These are phyloP conservation scores for Bombus fervidus DNA, from an alignment of 1,140 invertebrate species.

Conservation along the genomic window DNA sequence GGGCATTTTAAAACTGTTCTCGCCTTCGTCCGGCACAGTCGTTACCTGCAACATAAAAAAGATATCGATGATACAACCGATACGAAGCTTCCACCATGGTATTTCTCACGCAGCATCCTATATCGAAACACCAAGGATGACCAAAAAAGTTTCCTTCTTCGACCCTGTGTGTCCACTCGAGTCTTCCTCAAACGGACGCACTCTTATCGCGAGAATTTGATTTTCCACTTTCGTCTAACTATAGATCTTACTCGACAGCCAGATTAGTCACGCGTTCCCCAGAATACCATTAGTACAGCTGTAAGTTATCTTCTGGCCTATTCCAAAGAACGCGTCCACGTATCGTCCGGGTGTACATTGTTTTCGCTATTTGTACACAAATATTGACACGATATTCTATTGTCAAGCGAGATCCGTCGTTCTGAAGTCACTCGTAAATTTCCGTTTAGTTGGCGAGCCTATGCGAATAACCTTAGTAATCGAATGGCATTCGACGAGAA, in stretches of 20 bases:
- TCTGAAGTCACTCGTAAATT: not conserved
- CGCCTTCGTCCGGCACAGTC: constrained; percentile 79
- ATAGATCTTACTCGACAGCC: not conserved
- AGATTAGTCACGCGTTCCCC: constrained; percentile 15
- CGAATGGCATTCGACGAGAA: not conserved
- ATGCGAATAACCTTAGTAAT: not conserved
- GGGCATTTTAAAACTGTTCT: constrained; percentile 80
- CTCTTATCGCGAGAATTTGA: constrained; percentile 29
- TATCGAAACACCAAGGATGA: no score
- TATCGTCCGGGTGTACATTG: not conserved
- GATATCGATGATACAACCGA: not conserved
- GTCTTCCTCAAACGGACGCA: constrained; percentile 25
- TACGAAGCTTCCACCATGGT: not conserved
- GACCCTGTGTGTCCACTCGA: not conserved
- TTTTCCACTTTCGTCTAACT: constrained; percentile 11
- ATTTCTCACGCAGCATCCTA: not conserved
- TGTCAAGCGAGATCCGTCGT: not conserved
- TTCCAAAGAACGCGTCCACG: not conserved
- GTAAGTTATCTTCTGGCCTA: not conserved
- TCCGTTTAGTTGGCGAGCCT: not conserved
- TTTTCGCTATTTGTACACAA: constrained; percentile 23
- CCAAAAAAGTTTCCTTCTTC: not conserved
- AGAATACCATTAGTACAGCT: constrained; percentile 30
- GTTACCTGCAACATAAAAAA: constrained; percentile 77
- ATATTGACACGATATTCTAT: not conserved